Evolutionary conservation across 2,888 invertebrate species (phyloP), one percentile per base, ranked within the genome.

Genomic region (Drosophila kanekoi): DNA sequence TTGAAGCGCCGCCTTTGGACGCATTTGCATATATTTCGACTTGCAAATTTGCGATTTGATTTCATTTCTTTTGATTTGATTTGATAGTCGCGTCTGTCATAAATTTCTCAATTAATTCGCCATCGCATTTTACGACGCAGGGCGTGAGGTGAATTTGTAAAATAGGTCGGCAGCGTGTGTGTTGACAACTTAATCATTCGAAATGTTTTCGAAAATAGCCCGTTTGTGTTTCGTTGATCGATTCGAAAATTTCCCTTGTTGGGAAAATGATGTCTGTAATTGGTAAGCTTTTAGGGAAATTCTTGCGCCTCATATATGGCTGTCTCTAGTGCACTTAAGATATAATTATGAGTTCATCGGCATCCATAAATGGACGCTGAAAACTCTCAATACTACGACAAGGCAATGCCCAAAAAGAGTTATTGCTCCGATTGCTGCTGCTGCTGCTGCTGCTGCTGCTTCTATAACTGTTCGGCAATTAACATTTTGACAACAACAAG

Each of bases 401-500:
- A 77, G 83, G 57, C 89, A 79, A 79, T 86, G 82, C 62, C 89
- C 89, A 89, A 90, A 89, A 85, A 63, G 49, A 68, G 65, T 72
- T 68, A 70, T 75, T 85, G 87, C 79, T 81, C 86, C 83, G 85
- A 87, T 79, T 78, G 72, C 51, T 60, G 40, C 40, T 16, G 40
- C 40, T 10, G 40, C 10, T 40, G 28, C 28, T 8, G 28, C 63
- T 23, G 23, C 23, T 5, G 23, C 23, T 23, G 23, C 23, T 86
- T 77, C 85, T 89, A 89, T 89, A 90, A 90, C 90, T 89, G 89
- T 89, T 84, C 79, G 82, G 78, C 87, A 90, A 88, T 90, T 89
- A 90, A 90, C 90, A 89, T 90, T 87, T 76, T 63, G 77, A 73
- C 75, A 74, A 74, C 74, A 72, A 70, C 72, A 73, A 89, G 85